Conservation (phyloP, 2,888 invertebrate species). For the Melanargia galathea region DNA sequence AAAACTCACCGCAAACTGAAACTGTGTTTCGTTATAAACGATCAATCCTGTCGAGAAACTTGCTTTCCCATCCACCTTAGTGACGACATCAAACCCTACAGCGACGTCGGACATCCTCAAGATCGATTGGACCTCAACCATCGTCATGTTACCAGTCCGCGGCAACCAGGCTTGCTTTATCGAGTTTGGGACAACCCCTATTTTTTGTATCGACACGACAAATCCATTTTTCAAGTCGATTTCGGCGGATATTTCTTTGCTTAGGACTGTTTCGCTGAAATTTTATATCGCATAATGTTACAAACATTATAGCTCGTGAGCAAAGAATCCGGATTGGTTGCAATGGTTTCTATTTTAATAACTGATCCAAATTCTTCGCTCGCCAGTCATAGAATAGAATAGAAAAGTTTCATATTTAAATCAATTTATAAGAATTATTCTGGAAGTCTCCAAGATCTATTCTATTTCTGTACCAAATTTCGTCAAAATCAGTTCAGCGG, state of each 20-base stretch:
- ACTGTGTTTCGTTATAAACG: constrained; percentile 49
- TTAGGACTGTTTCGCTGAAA: constrained; percentile 55
- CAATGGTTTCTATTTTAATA: neutral
- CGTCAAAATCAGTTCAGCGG: no score
- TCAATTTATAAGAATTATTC: no score
- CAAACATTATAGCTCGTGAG: neutral
- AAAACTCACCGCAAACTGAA: constrained; percentile 53
- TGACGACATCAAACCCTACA: constrained; percentile 59
- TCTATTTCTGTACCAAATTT: no score
- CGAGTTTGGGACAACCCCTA: constrained; percentile 51
- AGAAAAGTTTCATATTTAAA: no score
- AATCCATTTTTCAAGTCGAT: constrained; percentile 60
- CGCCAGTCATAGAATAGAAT: no score
- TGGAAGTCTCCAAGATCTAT: no score
- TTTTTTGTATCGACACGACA: constrained; percentile 52
- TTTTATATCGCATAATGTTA: neutral
- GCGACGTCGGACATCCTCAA: constrained; percentile 55
- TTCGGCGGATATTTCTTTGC: constrained; percentile 45
- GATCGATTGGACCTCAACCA: constrained; percentile 50
- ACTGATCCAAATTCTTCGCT: no score
- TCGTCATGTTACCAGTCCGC: constrained; percentile 43
- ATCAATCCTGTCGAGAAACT: constrained; percentile 51
- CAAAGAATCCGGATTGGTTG: neutral
- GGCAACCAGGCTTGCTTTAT: constrained; percentile 57
- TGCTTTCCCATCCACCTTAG: constrained; percentile 42